Percentiles rank a stretch among this genome's conserved stretches.
Evolutionary conservation across 2,113 vertebrate species (phyloP).

Genomic region (Propithecus coquereli): DNA sequence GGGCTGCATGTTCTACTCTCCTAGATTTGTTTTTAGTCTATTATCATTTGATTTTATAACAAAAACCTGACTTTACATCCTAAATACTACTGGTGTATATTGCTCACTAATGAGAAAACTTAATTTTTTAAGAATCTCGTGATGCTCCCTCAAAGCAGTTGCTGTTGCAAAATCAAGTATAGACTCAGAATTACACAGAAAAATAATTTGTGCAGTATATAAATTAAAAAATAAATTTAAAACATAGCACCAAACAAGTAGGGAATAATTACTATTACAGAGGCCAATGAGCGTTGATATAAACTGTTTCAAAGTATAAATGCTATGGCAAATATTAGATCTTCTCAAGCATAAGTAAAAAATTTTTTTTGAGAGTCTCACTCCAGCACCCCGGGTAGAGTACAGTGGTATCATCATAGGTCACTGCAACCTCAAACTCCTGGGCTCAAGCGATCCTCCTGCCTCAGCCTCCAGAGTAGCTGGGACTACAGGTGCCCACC

Average conservation of each 20-base stretch:
- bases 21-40: not conserved
- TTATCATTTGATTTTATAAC: conserved; percentile 2
- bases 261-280: not conserved
- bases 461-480: too few relatives aligned
- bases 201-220: not conserved
- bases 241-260: not conserved
- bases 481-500: too few relatives aligned
- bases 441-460: too few relatives aligned
- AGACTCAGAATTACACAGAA: not conserved
- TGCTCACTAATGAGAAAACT: not conserved
- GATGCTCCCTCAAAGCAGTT: not conserved
- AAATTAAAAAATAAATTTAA: conserved; percentile 48
- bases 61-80: conserved; percentile 34
- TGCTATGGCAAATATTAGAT: not conserved
- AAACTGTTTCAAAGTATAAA: conserved; percentile 33
- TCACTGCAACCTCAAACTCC: too few relatives aligned
- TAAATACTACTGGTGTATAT: conserved; percentile 14
- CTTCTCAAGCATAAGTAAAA: not conserved
- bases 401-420: too few relatives aligned
- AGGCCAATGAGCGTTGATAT: not conserved
- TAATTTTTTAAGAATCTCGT: conserved; percentile 18
- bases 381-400: too few relatives aligned
- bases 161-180: not conserved
- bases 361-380: not conserved
- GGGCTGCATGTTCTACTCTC: not conserved